Percentiles rank a stretch among this genome's conserved stretches.
phyloP scores from a whole-genome alignment of 1,140 invertebrate genomes.

The Bombus pascuorum region DNA sequence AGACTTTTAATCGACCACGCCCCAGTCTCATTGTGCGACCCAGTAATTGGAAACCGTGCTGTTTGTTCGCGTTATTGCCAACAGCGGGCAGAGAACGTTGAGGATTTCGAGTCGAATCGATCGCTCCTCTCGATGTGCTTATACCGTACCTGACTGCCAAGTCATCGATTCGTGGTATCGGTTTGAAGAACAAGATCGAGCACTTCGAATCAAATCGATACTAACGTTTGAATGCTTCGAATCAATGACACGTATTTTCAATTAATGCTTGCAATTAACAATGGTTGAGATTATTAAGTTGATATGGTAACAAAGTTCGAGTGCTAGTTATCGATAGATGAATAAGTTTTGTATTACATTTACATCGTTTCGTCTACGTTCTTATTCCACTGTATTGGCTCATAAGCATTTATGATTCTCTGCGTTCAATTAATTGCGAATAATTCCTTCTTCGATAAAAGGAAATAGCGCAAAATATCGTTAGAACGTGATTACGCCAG shows the following conservation, averaged over 20 bases:
- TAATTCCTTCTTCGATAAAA: too few species aligned
- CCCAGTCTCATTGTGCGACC: slow-evolving; percentile 45
- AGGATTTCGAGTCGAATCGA: slow-evolving; percentile 1
- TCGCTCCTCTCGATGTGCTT: background rate
- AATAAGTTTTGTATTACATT: background rate
- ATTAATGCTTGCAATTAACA: background rate
- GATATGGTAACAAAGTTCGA: too few species aligned
- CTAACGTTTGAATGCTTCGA: background rate
- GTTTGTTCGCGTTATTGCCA: slow-evolving; percentile 36
- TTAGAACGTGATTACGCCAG: background rate
- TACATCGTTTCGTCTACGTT: too few species aligned
- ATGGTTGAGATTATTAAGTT: background rate
- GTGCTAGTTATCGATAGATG: background rate
- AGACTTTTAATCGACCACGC: slow-evolving; percentile 68
- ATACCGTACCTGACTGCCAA: background rate
- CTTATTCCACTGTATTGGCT: too few species aligned
- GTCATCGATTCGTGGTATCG: background rate
- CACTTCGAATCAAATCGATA: background rate
- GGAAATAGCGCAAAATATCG: too few species aligned
- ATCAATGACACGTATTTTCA: background rate
- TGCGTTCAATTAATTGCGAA: too few species aligned
- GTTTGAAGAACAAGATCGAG: background rate
- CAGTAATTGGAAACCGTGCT: slow-evolving; percentile 38
- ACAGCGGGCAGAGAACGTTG: background rate
- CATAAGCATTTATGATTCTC: too few species aligned